phyloP scores from a whole-genome alignment of 2,888 invertebrate genomes.

The Digitonthophagus gazella region DNA sequence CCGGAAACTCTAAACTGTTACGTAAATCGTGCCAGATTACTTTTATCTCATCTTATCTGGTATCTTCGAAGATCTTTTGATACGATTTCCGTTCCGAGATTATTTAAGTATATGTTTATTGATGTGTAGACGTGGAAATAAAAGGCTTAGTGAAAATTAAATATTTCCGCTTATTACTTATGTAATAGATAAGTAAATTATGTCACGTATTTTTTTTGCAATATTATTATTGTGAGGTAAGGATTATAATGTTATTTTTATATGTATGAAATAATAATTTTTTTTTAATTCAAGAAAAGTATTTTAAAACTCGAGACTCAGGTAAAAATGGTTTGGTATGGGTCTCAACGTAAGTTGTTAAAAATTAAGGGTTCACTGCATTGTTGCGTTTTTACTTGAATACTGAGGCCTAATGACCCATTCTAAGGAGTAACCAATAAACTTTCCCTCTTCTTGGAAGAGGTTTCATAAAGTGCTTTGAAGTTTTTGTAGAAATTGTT shows the following conservation, averaged over 20 bases:
- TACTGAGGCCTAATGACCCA: not conserved
- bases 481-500: not conserved
- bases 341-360: not conserved
- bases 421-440: not conserved
- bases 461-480: not conserved
- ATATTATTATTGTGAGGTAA: not conserved
- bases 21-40: not conserved
- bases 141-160: not conserved
- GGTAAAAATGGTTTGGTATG: not conserved
- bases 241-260: not conserved
- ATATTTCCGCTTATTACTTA: not conserved
- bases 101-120: not conserved
- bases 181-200: no score
- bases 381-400: not conserved
- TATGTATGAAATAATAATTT: not conserved
- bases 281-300: not conserved
- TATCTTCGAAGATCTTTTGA: not conserved
- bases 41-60: not conserved
- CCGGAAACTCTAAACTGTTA: not conserved
- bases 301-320: not conserved
- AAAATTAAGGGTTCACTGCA: not conserved
- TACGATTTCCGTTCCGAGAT: not conserved
- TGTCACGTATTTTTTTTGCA: not conserved
- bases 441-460: not conserved
- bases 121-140: not conserved